These are phyloP conservation scores for Alaudala cheleensis DNA, from an alignment of 2,113 vertebrate species.

Conservation along the genomic window DNA sequence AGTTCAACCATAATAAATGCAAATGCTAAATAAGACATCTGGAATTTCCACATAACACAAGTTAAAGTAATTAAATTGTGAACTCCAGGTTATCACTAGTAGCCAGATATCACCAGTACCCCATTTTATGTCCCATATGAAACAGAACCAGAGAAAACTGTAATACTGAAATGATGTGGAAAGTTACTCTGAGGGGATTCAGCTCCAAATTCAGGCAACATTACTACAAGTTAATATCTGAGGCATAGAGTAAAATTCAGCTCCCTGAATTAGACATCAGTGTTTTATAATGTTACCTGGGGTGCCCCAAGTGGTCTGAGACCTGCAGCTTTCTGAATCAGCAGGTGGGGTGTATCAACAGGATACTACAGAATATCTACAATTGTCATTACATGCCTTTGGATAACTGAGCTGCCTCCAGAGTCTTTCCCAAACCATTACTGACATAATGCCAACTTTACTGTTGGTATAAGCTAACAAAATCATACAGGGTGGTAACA, in stretches of 20 bases:
- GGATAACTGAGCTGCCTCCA: not conserved
- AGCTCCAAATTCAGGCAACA: not conserved
- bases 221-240: not conserved
- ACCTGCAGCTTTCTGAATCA: not conserved
- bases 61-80: not conserved
- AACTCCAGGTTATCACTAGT: not conserved
- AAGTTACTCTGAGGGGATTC: not conserved
- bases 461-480: not conserved
- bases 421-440: not conserved
- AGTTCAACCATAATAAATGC: not conserved
- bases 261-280: not conserved
- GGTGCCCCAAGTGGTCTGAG: not conserved
- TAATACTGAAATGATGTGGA: not conserved
- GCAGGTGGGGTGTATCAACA: not conserved
- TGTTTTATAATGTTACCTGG: not conserved
- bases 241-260: not conserved
- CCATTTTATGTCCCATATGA: not conserved
- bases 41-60: not conserved
- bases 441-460: not conserved
- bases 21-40: not conserved
- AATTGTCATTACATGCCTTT: not conserved
- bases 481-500: not conserved
- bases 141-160: not conserved
- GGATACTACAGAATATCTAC: fast-evolving
- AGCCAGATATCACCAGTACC: not conserved